Evolutionary conservation across 2,113 vertebrate genomes (phyloP).

Genomic region (Thryonomys swinderianus): DNA sequence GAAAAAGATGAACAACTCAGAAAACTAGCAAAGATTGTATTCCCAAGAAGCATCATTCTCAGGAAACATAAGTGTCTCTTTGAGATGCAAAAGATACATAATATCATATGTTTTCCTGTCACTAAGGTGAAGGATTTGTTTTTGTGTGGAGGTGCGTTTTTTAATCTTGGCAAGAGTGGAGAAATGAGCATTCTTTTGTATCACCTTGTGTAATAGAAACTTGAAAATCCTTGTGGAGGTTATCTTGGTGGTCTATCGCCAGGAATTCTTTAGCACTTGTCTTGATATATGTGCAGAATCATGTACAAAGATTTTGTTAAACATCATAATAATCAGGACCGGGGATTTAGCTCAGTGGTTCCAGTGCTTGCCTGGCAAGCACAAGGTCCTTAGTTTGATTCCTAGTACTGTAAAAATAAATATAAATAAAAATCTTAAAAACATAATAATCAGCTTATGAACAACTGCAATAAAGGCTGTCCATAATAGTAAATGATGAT

Average conservation of each 20-base stretch:
- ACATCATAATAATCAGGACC: not conserved
- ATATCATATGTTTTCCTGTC: not conserved
- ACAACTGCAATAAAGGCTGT: not conserved
- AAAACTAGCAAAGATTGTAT: slow-evolving; percentile 29
- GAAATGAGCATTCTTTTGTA: not conserved
- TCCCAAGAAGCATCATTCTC: not conserved
- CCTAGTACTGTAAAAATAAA: too few relatives aligned
- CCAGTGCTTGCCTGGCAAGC: too few relatives aligned
- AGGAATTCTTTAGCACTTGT: not conserved
- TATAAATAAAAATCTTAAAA: not conserved
- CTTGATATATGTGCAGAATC: not conserved
- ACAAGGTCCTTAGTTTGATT: too few relatives aligned
- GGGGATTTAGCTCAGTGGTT: too few relatives aligned
- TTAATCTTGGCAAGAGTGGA: not conserved
- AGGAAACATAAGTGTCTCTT: slow-evolving; percentile 30
- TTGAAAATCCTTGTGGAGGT: not conserved
- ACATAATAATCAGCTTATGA: not conserved
- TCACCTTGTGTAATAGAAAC: slow-evolving; percentile 9
- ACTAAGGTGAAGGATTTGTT: not conserved
- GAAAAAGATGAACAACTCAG: slow-evolving; percentile 29
- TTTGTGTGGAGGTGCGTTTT: not conserved
- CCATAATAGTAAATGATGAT: not conserved
- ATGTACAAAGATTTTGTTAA: not conserved
- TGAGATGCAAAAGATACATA: not conserved
- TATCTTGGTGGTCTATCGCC: not conserved